Base-by-base conservation (phyloP, 2,113 vertebrate species). In the Fregata magnificens region DNA sequence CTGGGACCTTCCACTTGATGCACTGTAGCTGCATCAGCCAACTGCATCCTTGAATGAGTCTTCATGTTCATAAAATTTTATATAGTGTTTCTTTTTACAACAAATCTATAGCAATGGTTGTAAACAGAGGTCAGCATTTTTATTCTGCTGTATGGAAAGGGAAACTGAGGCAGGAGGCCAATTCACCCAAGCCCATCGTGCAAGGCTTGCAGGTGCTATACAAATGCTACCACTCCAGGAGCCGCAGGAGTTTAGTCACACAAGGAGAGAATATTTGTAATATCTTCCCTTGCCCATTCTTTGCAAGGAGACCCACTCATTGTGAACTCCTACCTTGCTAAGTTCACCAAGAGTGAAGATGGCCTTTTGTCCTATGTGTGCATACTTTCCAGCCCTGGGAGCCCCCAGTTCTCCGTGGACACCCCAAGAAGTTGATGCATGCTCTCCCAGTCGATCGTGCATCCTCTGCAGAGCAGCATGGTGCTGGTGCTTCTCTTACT, bases 91-190 rank as follows among this genome's bases (percentile, higher is more conserved):
- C 16, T 61, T 86, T 84, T 34, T 4, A n/a, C 70, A 77, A 31
- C 4, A 81, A 26, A 45, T 21, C 15, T 49, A 0, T 8, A 2
- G 9, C 11, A 12, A 10, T 34, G 11, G 3, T 10, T 29, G 31
- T 26, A 78, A 91, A 31, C 9, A 70, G 20, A 79, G 10, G 9
- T 18, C 62, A 47, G 24, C 2, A 38, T 55, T 71, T 83, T 53
- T n/a, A 44, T 42, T 76, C 20, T 79, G 17, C 7, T 5, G 5
- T 40, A 44, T 1, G 2, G 25, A 62, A 86, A 40, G 17, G 34
- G 36, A 58, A 90, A 53, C 8, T 47, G 66, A 90, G 19, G 7
- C 5, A 69, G 32, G 5, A 82, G 22, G 16, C 8, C 14, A 53
- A 5, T 20, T 50, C 13, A 34, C 13, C 4, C 20, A 56, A 77